A percentile compares a stretch with the other conserved stretches of the same genome.
Conservation (phyloP, 2,797 vertebrate species). For the Salarias fasciatus region DNA sequence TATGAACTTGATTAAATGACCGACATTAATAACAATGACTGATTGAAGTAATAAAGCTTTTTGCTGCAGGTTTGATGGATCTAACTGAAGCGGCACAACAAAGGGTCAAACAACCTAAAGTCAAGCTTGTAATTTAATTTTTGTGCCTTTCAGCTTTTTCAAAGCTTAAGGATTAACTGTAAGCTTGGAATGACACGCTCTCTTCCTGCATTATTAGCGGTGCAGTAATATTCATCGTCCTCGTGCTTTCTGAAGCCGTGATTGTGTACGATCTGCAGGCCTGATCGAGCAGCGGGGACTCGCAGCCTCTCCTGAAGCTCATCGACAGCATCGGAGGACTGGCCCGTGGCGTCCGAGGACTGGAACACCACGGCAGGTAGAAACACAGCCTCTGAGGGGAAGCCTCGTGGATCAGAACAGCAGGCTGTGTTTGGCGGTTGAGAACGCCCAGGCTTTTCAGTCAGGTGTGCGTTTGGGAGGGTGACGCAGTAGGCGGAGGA, state of each 20-base stretch:
- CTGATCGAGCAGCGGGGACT: constrained; percentile 91
- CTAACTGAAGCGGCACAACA: background rate
- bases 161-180: too few species aligned
- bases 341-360: constrained; percentile 91
- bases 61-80: background rate
- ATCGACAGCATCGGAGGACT: constrained; percentile 88
- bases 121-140: background rate
- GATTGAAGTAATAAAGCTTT: background rate
- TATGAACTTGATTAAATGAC: background rate
- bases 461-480: constrained; percentile 56
- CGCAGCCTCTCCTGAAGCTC: constrained; percentile 88
- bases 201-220: too few species aligned
- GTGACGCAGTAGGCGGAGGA: constrained; percentile 55
- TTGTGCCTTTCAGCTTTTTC: background rate
- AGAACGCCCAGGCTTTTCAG: too few species aligned
- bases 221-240: too few species aligned
- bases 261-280: constrained; percentile 69
- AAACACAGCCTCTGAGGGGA: constrained; percentile 4
- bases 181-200: too few species aligned
- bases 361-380: constrained; percentile 89
- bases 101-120: too few species aligned
- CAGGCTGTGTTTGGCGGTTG: too few species aligned
- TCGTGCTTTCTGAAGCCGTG: background rate
- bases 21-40: background rate
- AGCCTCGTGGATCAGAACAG: constrained; percentile 52